Percentiles rank a stretch among this genome's conserved stretches.
These are phyloP conservation scores for Amphipyra berbera DNA, from an alignment of 2,888 invertebrate species.

Conservation along the genomic window DNA sequence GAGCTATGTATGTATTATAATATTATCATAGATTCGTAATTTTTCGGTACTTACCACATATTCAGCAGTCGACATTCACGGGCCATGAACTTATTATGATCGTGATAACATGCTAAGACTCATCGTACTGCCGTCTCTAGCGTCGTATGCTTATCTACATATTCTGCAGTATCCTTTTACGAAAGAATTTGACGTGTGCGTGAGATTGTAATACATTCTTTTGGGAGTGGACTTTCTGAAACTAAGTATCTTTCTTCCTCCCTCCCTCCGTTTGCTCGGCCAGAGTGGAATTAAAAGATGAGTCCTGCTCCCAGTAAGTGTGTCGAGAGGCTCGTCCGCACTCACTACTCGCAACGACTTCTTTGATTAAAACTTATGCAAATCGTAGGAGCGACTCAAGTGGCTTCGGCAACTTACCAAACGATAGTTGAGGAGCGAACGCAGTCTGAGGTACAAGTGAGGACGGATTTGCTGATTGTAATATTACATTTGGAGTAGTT, in stretches of 20 bases:
- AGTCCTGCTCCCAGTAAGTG: slow-evolving; percentile 48
- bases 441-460: slow-evolving; percentile 26
- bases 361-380: slow-evolving; percentile 86
- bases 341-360: slow-evolving; percentile 62
- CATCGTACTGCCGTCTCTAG: too few relatives aligned
- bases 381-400: slow-evolving; percentile 73
- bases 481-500: too few relatives aligned
- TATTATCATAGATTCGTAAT: too few relatives aligned
- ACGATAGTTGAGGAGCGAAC: slow-evolving; percentile 52
- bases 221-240: slow-evolving; percentile 22
- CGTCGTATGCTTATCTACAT: too few relatives aligned
- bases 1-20: too few relatives aligned
- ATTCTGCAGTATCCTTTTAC: too few relatives aligned
- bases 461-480: background rate
- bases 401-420: slow-evolving; percentile 70
- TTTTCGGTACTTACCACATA: too few relatives aligned
- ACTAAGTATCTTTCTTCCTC: slow-evolving; percentile 1
- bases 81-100: too few relatives aligned
- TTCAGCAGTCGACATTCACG: too few relatives aligned
- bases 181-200: background rate
- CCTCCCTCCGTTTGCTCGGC: slow-evolving; percentile 9
- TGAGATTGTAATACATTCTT: background rate
- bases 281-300: slow-evolving; percentile 54
- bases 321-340: slow-evolving; percentile 59
- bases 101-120: too few relatives aligned